phyloP scores from a whole-genome alignment of 2,113 vertebrate genomes.

The Chaetorhynchus papuensis region DNA sequence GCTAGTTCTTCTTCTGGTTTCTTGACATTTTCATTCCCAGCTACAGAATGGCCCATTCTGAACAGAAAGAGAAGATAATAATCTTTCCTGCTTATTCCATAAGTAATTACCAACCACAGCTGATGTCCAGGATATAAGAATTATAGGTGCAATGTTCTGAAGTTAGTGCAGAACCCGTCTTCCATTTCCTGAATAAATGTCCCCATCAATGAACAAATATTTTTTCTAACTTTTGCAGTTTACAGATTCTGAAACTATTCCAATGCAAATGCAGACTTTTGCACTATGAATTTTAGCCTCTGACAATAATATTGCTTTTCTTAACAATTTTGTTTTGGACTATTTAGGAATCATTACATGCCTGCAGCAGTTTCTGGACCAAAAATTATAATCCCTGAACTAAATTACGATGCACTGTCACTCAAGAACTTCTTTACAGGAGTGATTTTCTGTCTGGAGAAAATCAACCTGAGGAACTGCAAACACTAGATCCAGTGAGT shows the following conservation, averaged over 20 bases:
- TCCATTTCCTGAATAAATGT: neutral
- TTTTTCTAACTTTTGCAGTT: neutral
- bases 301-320: neutral
- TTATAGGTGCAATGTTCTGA: neutral
- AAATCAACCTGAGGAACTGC: neutral
- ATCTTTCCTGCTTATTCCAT: neutral
- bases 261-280: neutral
- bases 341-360: neutral
- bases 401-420: neutral
- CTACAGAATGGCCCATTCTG: neutral
- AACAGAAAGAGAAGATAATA: neutral
- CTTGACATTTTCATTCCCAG: neutral
- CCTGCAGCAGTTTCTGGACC: neutral
- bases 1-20: neutral
- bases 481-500: neutral
- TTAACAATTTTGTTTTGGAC: neutral
- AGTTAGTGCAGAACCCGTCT: neutral
- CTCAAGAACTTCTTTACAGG: neutral
- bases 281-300: neutral
- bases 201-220: neutral
- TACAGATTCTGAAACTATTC: neutral
- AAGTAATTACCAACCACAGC: neutral
- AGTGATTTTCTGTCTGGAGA: neutral
- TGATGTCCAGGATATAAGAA: neutral
- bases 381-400: neutral